phyloP scores from a whole-genome alignment of 2,888 invertebrate genomes.

The Archips xylosteana region DNA sequence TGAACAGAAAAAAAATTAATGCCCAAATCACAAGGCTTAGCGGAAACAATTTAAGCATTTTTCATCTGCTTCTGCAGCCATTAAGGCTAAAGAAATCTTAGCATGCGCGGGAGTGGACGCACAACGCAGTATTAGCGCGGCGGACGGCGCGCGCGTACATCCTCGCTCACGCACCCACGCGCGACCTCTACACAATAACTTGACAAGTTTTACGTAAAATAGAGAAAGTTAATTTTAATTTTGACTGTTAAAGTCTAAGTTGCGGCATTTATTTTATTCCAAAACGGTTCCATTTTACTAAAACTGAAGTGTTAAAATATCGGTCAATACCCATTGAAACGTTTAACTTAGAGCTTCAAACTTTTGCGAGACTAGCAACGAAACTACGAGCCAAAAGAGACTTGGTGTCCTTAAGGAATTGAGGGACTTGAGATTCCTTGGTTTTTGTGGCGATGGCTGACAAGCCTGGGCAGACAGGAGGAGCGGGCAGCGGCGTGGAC shows the following conservation, averaged over 20 bases:
- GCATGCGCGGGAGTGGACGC: background rate
- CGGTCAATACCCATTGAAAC: slow-evolving; percentile 1
- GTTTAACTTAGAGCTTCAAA: background rate
- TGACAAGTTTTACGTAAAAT: background rate
- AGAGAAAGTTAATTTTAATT: background rate
- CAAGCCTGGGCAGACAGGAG: slow-evolving; percentile 1
- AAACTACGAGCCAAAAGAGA: background rate
- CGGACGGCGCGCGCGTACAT: slow-evolving; percentile 19
- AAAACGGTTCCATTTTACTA: background rate
- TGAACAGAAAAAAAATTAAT: background rate
- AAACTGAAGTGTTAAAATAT: background rate
- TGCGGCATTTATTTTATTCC: background rate
- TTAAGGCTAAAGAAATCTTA: slow-evolving; percentile 16
- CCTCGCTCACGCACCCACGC: background rate
- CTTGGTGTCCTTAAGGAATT: background rate
- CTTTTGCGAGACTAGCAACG: background rate
- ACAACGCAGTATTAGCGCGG: slow-evolving; percentile 23
- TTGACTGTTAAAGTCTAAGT: background rate
- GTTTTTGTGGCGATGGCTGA: slow-evolving; percentile 41
- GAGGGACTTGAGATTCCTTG: background rate
- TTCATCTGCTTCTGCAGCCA: slow-evolving; percentile 8
- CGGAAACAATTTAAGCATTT: slow-evolving; percentile 17
- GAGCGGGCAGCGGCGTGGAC: slow-evolving; percentile 56
- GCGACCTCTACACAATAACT: background rate
- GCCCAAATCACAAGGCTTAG: background rate